Conservation (phyloP, 2,797 vertebrate species). For the Microctenopoma lineatum region DNA sequence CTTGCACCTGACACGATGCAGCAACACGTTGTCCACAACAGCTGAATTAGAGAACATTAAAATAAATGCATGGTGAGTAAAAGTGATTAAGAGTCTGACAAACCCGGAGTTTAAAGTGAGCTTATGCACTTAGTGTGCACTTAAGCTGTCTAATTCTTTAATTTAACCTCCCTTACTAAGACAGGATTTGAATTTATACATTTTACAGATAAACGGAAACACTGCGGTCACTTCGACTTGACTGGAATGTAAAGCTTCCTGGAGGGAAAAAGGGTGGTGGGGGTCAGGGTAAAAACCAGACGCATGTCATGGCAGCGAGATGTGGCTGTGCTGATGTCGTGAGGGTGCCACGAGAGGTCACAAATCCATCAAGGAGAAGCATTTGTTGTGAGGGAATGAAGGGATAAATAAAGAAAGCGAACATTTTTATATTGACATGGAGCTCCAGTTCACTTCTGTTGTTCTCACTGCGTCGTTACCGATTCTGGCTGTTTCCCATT, state of each 20-base stretch:
- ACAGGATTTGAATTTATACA: constrained; percentile 43
- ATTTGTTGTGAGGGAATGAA: not conserved
- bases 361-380: not conserved
- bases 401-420: not conserved
- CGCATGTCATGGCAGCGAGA: constrained; percentile 19
- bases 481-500: too few species aligned
- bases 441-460: not conserved
- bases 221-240: too few species aligned
- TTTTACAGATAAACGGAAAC: constrained; percentile 13
- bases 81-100: constrained; percentile 42
- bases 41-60: constrained; percentile 22
- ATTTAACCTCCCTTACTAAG: constrained; percentile 40
- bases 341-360: constrained; percentile 10
- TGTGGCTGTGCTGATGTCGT: constrained; percentile 22
- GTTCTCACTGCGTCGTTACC: not conserved
- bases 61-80: constrained; percentile 32
- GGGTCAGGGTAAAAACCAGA: constrained; percentile 15
- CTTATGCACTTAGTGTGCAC: constrained; percentile 40
- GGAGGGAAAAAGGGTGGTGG: not conserved
- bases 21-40: constrained; percentile 8
- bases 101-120: not conserved
- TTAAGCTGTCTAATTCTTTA: constrained; percentile 38
- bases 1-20: constrained; percentile 2
- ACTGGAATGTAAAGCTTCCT: constrained; percentile 7
- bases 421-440: too few species aligned